Conservation (phyloP, 2,113 vertebrate genomes). For the Nothoprocta pentlandii region DNA sequence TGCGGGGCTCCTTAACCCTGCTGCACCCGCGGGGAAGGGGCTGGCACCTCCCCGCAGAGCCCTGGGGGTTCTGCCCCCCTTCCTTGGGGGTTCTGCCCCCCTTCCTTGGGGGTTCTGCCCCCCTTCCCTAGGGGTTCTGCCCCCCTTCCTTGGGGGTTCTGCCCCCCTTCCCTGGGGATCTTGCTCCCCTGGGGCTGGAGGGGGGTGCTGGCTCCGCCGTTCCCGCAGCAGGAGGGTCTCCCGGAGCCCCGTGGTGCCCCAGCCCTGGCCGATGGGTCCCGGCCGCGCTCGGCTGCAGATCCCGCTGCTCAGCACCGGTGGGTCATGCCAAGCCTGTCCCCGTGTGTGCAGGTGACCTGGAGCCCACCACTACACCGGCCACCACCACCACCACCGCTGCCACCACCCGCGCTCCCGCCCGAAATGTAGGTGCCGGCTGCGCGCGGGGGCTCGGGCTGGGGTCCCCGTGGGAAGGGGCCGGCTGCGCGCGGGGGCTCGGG, state of each 20-base stretch:
- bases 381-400: not conserved
- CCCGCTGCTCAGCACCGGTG: not conserved
- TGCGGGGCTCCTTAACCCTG: not conserved
- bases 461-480: not conserved
- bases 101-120: too few species aligned
- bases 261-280: not conserved
- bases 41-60: fast-evolving
- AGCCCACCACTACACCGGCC: fast-evolving
- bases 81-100: too few species aligned
- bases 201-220: not conserved
- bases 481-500: fast-evolving
- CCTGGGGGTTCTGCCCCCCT: not conserved
- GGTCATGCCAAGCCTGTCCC: too few species aligned
- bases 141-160: too few species aligned
- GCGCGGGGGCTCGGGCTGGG: not conserved
- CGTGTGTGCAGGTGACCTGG: constrained; percentile 39
- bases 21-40: fast-evolving
- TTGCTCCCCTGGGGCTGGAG: not conserved
- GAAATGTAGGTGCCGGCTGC: not conserved
- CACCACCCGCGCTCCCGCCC: not conserved
- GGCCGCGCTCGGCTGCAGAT: not conserved
- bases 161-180: not conserved
- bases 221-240: fast-evolving
- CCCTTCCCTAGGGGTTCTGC: too few species aligned
- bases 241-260: not conserved